Conservation (phyloP, 2,113 vertebrate genomes). For the Gasterosteus nipponicus region DNA sequence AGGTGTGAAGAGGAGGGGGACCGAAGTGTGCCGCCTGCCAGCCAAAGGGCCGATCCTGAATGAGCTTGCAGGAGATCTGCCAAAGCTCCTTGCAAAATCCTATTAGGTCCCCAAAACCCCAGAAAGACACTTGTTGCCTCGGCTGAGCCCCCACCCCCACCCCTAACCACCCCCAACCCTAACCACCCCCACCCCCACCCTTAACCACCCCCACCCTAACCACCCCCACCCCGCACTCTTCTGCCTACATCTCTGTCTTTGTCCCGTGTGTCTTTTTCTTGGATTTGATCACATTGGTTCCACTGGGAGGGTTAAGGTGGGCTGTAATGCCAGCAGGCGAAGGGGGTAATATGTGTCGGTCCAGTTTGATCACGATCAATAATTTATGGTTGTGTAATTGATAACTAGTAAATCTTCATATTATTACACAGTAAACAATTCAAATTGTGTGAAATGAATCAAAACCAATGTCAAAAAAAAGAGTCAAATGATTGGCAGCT, state of each 20-base stretch:
- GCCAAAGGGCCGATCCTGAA: constrained; percentile 76
- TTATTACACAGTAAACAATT: no score
- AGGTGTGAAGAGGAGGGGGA: constrained; percentile 13
- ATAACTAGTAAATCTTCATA: no score
- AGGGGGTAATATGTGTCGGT: background rate
- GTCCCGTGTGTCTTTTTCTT: constrained; percentile 69
- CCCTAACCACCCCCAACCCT: background rate
- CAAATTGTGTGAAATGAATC: no score
- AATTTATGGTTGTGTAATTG: no score
- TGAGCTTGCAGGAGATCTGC: constrained; percentile 78
- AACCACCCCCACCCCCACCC: background rate
- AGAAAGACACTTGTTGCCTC: constrained; percentile 78
- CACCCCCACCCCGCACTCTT: background rate
- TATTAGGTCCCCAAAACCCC: constrained; percentile 67
- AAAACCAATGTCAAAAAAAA: no score
- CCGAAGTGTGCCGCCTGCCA: constrained; percentile 80
- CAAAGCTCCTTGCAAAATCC: constrained; percentile 83
- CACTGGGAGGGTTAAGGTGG: constrained; percentile 60
- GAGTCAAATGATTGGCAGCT: no score
- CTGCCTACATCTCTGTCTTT: constrained; percentile 76
- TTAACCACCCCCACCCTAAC: no score
- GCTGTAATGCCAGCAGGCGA: no score
- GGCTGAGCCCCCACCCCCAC: constrained; percentile 58
- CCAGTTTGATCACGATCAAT: no score
- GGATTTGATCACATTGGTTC: constrained; percentile 83